Conservation (phyloP, 35 echinoderm and acorn worm species). For the Stichopus chloronotus region DNA sequence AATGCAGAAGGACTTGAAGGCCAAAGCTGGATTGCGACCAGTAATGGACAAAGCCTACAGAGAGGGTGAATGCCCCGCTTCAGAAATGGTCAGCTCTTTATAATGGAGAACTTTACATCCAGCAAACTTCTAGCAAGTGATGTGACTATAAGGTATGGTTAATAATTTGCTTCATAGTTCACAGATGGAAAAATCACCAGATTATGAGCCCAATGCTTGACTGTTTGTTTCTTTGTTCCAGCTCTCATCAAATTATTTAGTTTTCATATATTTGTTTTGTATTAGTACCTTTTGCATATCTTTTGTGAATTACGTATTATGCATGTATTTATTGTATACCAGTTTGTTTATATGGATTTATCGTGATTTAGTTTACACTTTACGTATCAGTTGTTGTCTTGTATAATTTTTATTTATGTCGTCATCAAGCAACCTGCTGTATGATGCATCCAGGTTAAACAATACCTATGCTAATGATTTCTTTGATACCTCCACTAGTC, state of each 20-base stretch:
- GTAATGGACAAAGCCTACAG: not conserved
- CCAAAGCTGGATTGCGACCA: not conserved
- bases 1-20: not conserved
- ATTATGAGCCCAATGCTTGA: not conserved
- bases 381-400: not conserved
- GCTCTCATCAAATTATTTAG: not conserved
- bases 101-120: conserved; percentile 19
- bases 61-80: not conserved
- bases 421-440: not conserved
- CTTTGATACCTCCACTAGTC: no score
- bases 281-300: not conserved
- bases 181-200: not conserved
- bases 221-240: not conserved
- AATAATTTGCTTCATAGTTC: not conserved
- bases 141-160: not conserved
- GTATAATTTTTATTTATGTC: not conserved
- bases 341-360: no score
- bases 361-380: not conserved
- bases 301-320: no score
- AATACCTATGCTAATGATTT: no score
- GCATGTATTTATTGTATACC: not conserved
- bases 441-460: not conserved
- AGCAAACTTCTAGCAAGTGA: not conserved
- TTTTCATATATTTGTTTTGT: not conserved
- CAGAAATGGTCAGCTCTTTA: not conserved